These are phyloP conservation scores for Leptinotarsa defecta DNA, from an alignment of 1,140 invertebrate species.

Conservation along the genomic window DNA sequence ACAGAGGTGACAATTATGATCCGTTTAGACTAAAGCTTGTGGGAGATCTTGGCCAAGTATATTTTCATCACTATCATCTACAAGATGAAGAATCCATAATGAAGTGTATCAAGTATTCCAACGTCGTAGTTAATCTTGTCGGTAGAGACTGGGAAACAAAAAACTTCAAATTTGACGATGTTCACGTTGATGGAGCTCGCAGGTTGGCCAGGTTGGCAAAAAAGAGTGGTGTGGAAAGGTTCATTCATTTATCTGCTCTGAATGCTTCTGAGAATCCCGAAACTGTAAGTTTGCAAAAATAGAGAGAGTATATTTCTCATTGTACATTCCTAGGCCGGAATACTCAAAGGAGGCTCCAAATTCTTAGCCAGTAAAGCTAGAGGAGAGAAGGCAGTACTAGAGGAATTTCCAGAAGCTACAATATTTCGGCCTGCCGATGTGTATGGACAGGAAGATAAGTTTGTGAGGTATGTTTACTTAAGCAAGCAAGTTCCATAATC, in stretches of 20 bases:
- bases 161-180: slow-evolving; percentile 84
- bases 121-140: slow-evolving; percentile 96
- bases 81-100: slow-evolving; percentile 87
- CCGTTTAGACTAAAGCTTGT: slow-evolving; percentile 76
- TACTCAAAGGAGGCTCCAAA: slow-evolving; percentile 58
- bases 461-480: slow-evolving; percentile 65
- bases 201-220: slow-evolving; percentile 75
- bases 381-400: slow-evolving; percentile 85
- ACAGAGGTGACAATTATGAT: slow-evolving; percentile 85
- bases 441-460: slow-evolving; percentile 88
- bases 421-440: slow-evolving; percentile 90
- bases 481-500: no score
- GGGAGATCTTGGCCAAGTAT: slow-evolving; percentile 95
- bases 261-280: slow-evolving; percentile 72
- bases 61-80: slow-evolving; percentile 86
- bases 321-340: slow-evolving; percentile 20
- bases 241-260: slow-evolving; percentile 84
- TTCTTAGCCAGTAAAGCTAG: slow-evolving; percentile 63
- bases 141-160: slow-evolving; percentile 90
- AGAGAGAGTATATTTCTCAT: not conserved
- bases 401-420: slow-evolving; percentile 95
- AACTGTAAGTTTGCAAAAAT: slow-evolving; percentile 49
- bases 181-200: slow-evolving; percentile 75
- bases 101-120: slow-evolving; percentile 91
- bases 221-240: slow-evolving; percentile 78